Evolutionary conservation across 2,113 vertebrate genomes (phyloP).

Genomic region (Oceanodroma tethys): DNA sequence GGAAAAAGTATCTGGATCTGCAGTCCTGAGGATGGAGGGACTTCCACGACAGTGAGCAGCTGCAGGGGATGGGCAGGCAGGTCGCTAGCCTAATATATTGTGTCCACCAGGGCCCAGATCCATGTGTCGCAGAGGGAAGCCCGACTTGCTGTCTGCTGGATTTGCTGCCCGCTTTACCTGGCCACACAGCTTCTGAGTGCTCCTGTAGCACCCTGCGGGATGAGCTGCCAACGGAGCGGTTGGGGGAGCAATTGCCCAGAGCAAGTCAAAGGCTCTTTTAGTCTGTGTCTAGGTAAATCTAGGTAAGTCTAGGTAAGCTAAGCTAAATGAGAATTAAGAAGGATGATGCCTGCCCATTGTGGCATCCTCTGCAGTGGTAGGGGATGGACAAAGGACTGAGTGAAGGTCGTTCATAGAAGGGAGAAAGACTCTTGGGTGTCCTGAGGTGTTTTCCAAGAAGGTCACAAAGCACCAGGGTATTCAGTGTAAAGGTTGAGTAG

Average conservation of each 20-base stretch:
- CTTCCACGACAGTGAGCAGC: fast-evolving
- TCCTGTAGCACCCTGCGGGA: too few species aligned
- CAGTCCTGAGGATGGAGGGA: not conserved
- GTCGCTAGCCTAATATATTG: not conserved
- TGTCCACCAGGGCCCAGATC: not conserved
- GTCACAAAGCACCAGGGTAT: not conserved
- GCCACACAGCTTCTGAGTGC: fast-evolving
- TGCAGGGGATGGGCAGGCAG: not conserved
- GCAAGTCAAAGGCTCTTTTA: not conserved
- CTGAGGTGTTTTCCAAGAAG: not conserved
- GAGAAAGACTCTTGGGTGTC: not conserved
- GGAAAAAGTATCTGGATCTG: not conserved
- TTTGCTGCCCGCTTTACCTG: not conserved
- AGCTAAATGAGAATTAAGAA: not conserved
- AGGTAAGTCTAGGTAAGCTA: not conserved
- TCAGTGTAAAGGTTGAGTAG: not conserved
- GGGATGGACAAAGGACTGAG: not conserved
- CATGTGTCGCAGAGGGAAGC: not conserved
- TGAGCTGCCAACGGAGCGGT: not conserved
- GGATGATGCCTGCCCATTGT: not conserved
- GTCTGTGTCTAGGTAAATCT: not conserved
- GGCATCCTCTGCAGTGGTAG: not conserved
- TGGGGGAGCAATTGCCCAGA: not conserved
- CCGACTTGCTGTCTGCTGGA: not conserved
- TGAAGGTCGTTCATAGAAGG: not conserved